Conservation (phyloP, 1,140 invertebrate genomes). For the Eupristina koningsbergeri region DNA sequence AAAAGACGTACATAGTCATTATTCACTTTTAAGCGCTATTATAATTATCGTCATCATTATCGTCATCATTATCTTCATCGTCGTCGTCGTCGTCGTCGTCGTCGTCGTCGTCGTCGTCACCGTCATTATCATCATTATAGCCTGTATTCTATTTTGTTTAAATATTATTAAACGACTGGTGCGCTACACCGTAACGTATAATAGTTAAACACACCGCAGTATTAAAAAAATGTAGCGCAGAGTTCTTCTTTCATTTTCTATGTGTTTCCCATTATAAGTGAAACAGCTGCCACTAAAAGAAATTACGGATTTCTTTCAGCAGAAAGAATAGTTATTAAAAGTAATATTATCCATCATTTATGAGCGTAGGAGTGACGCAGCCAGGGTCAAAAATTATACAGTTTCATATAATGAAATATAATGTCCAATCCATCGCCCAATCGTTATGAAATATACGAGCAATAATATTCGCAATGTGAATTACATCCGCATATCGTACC, state of each 20-base stretch:
- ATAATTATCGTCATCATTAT: too few relatives aligned
- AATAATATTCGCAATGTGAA: slow-evolving; percentile 3
- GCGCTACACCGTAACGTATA: neutral
- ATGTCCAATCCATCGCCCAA: neutral
- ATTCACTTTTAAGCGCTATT: neutral
- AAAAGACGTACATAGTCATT: slow-evolving; percentile 19
- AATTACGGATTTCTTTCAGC: neutral
- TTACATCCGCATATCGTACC: neutral
- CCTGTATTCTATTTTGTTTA: too few relatives aligned
- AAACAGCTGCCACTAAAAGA: neutral
- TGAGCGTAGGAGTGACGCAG: neutral
- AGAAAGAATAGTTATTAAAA: neutral
- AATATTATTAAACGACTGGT: too few relatives aligned
- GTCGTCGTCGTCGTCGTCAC: too few relatives aligned
- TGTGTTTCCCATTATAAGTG: neutral
- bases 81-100: too few relatives aligned
- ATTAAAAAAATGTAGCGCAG: slow-evolving; percentile 17
- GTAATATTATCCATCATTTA: neutral
- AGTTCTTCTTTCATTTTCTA: slow-evolving; percentile 10
- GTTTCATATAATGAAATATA: neutral
- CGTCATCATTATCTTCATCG: too few relatives aligned
- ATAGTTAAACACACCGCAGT: neutral
- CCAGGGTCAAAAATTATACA: neutral
- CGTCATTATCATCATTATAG: too few relatives aligned
- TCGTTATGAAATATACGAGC: neutral